Evolutionary conservation across 2,113 vertebrate genomes (phyloP).

Genomic region (Casuarius casuarius): DNA sequence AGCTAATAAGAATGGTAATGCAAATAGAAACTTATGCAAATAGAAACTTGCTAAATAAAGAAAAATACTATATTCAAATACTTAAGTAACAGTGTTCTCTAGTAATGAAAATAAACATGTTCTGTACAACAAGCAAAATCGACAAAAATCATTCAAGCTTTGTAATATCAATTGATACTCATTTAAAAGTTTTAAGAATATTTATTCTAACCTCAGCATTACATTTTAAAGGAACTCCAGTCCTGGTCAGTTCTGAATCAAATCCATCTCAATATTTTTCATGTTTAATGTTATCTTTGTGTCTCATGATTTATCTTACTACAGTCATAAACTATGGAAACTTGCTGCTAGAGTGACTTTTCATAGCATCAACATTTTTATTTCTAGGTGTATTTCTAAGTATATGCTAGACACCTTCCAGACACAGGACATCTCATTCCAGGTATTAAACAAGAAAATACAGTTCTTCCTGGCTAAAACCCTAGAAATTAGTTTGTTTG

Average conservation of each 20-base stretch:
- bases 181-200: not conserved
- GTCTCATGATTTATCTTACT: not conserved
- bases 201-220: not conserved
- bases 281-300: not conserved
- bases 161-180: not conserved
- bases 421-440: not conserved
- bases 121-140: not conserved
- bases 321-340: not conserved
- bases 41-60: constrained; percentile 1
- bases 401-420: not conserved
- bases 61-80: not conserved
- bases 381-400: not conserved
- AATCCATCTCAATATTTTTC: not conserved
- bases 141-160: not conserved
- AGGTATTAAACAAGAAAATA: not conserved
- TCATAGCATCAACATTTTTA: not conserved
- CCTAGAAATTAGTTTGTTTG: not conserved
- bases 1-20: not conserved
- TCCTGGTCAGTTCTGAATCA: not conserved
- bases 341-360: too few relatives aligned
- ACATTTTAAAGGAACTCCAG: not conserved
- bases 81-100: not conserved
- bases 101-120: not conserved
- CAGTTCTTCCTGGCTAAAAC: not conserved
- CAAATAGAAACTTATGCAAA: not conserved